Conservation (phyloP, 1,140 invertebrate genomes). For the Ladona fulva region DNA sequence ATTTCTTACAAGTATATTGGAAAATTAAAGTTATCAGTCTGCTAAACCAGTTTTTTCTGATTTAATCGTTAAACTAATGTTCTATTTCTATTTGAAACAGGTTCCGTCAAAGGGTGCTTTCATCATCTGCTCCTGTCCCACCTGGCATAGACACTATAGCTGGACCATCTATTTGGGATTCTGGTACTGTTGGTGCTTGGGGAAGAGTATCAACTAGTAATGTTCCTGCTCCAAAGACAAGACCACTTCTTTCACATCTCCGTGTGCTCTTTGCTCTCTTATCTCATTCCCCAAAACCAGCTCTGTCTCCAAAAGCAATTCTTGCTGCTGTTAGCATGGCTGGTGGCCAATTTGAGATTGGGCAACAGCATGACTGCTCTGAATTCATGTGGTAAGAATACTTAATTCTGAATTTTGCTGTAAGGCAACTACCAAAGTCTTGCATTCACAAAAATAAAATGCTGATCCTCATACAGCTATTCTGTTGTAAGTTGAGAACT, state of each 20-base stretch:
- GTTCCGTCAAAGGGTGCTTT: not conserved
- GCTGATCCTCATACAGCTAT: too few relatives aligned
- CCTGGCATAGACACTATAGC: not conserved
- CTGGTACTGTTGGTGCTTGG: not conserved
- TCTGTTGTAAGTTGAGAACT: too few relatives aligned
- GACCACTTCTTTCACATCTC: conserved; percentile 51
- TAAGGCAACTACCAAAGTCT: too few relatives aligned
- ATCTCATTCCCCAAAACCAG: conserved; percentile 51
- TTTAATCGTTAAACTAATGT: too few relatives aligned
- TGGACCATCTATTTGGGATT: not conserved
- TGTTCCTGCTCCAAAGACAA: not conserved
- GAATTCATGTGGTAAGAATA: conserved; percentile 65
- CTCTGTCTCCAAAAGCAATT: conserved; percentile 60
- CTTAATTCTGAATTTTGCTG: too few relatives aligned
- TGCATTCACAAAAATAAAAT: too few relatives aligned
- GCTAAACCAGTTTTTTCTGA: too few relatives aligned
- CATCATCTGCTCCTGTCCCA: not conserved
- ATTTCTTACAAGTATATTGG: too few relatives aligned
- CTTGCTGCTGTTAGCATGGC: conserved; percentile 55
- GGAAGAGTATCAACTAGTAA: not conserved
- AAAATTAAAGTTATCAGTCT: too few relatives aligned
- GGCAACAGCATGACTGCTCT: conserved; percentile 77
- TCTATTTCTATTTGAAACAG: not conserved
- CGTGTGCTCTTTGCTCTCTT: conserved; percentile 66
- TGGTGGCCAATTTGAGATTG: conserved; percentile 52